Evolutionary conservation across 2,113 vertebrate genomes (phyloP), one percentile per base, ranked within the genome.

Genomic region (Pavo muticus): DNA sequence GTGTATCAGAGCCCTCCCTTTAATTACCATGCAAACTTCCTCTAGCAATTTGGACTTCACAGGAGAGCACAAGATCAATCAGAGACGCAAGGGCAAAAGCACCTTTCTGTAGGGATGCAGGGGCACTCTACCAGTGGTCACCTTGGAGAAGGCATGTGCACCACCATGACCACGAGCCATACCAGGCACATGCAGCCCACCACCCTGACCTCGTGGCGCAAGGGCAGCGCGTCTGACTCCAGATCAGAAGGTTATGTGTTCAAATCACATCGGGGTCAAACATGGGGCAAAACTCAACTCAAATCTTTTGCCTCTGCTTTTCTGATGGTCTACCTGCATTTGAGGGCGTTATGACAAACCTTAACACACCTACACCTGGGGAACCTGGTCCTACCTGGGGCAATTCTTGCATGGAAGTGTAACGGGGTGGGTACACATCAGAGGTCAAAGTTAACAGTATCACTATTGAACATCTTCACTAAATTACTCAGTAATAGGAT

Each of bases 131-230:
- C 3, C 44, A 14, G 2, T 24, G 35, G 2, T 74, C 20, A 9
- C 18, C 18, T 10, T 27, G 67, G 78, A 7, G 11, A 65, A 3
- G 35, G 77, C 64, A 21, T 18, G 32, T 30, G 54, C n/a, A 59
- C 1, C 0, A 1, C 11, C 4, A 19, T 48, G 1, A 1, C 2
- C 2, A 0, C 1, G 6, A 6, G 13, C 14, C 0, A 0, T 3
- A 8, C 0, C 0, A 0, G 2, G 20, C 4, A 15, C 0, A 1
- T 2, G 0, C 1, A 1, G 0, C 7, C 7, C 4, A 20, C 2
- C 25, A 24, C 1, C 57, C 29, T 0, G 85, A 42, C 91, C 85
- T 79, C 40, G 81, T 93, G 94, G 94, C 71, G 56, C 91, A 95
- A 95, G 50, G 91, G 94, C 6, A 95, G 94, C 71, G 56, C 80